phyloP scores from a whole-genome alignment of 2,888 invertebrate genomes.

The Tetragnatha montana region DNA sequence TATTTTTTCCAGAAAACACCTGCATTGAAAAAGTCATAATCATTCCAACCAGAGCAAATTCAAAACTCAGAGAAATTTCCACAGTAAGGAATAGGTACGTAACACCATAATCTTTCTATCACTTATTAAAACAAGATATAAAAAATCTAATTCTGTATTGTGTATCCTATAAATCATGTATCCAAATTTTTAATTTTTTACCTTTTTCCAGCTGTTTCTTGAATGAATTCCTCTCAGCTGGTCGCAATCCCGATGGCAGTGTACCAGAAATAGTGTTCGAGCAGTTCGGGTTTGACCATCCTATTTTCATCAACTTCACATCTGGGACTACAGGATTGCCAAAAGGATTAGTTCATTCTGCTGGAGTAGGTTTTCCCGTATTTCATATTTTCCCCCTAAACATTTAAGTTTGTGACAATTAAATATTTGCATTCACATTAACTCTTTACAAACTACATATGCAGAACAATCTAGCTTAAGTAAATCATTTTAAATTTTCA shows the following conservation, averaged over 20 bases:
- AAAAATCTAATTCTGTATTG: neutral
- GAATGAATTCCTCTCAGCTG: constrained; percentile 59
- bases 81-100: constrained; percentile 51
- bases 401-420: no score
- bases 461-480: no score
- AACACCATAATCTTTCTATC: neutral
- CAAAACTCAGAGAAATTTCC: constrained; percentile 53
- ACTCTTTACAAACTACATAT: no score
- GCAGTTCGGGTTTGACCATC: constrained; percentile 79
- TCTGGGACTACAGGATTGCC: constrained; percentile 81
- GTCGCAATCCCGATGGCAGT: constrained; percentile 45
- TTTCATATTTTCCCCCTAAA: neutral
- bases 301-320: constrained; percentile 80
- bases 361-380: constrained; percentile 77
- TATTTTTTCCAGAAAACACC: constrained; percentile 26
- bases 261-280: constrained; percentile 74
- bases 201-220: constrained; percentile 54
- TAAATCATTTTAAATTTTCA: no score
- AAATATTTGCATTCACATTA: no score
- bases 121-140: neutral
- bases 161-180: neutral
- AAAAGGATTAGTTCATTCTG: constrained; percentile 81
- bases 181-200: neutral
- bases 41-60: constrained; percentile 46
- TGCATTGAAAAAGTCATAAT: constrained; percentile 60